These are phyloP conservation scores for Zootermopsis nevadensis DNA, from an alignment of 2,888 invertebrate genomes.

Conservation along the genomic window DNA sequence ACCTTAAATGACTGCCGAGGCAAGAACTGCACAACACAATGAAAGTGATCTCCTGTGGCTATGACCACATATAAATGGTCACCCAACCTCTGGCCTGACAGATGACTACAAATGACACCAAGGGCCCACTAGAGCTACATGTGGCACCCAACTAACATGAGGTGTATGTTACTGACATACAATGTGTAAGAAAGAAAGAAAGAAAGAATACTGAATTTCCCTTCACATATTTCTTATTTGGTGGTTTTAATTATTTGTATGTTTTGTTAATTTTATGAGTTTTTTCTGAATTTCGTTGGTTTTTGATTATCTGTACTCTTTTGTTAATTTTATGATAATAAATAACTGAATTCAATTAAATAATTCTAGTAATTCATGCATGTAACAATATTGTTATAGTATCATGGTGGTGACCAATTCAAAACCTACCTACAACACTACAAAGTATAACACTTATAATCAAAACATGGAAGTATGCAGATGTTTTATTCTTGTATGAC, in stretches of 20 bases:
- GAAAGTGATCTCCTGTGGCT: too few relatives aligned
- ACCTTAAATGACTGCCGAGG: too few relatives aligned
- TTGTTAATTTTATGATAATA: not conserved
- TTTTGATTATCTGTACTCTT: conserved; percentile 15
- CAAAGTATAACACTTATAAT: not conserved
- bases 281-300: not conserved
- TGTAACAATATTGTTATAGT: not conserved
- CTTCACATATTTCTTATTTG: not conserved
- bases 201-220: conserved; percentile 2
- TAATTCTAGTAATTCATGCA: not conserved
- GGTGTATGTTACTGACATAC: too few relatives aligned
- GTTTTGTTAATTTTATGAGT: not conserved
- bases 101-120: too few relatives aligned
- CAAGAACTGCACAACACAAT: too few relatives aligned
- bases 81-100: too few relatives aligned
- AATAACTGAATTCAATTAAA: too few relatives aligned
- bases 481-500: not conserved
- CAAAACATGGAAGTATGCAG: not conserved
- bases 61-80: too few relatives aligned
- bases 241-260: conserved; percentile 20
- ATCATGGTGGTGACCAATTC: not conserved
- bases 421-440: not conserved
- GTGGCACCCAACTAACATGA: too few relatives aligned
- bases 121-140: too few relatives aligned
- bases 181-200: not conserved